phyloP scores from a whole-genome alignment of 2,888 invertebrate species.

The Molorchus minor region DNA sequence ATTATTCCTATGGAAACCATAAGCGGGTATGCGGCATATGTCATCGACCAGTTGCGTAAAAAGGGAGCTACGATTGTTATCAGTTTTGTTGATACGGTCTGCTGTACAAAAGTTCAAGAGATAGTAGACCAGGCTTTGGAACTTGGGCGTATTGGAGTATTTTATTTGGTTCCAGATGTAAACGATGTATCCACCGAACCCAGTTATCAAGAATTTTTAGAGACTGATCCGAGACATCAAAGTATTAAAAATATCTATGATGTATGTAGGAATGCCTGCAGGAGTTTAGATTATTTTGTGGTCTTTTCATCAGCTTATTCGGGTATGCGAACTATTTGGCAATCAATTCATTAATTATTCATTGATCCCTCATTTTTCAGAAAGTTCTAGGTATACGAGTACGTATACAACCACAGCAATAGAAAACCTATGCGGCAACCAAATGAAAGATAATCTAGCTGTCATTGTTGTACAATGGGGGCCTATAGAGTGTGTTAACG shows the following conservation, averaged over 20 bases:
- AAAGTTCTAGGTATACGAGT: no score
- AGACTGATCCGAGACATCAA: no score
- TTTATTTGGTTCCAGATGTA: conserved; percentile 59
- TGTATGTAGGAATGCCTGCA: conserved; percentile 63
- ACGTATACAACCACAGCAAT: conserved; percentile 45
- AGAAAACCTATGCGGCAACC: conserved; percentile 45
- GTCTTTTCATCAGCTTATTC: conserved; percentile 43
- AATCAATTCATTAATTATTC: no score
- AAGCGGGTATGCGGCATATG: conserved; percentile 69
- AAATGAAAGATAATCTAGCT: conserved; percentile 41
- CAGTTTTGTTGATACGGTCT: conserved; percentile 59
- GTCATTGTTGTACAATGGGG: conserved; percentile 48
- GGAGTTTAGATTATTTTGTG: conserved; percentile 49
- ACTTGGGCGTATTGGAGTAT: conserved; percentile 68
- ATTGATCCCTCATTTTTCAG: no score
- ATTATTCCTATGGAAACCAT: conserved; percentile 68
- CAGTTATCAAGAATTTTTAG: no score
- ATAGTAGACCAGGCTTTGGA: conserved; percentile 59
- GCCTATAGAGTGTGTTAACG: conserved; percentile 43
- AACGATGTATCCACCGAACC: conserved; percentile 64
- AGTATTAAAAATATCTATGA: conserved; percentile 68
- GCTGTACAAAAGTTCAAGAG: conserved; percentile 59
- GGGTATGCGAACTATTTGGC: no score
- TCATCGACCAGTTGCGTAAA: conserved; percentile 51
- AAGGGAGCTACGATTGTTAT: conserved; percentile 53